A percentile compares a stretch with the other conserved stretches of the same genome.
These are phyloP conservation scores for Smutsia temminckii DNA, from an alignment of 2,797 vertebrate species.

Conservation along the genomic window DNA sequence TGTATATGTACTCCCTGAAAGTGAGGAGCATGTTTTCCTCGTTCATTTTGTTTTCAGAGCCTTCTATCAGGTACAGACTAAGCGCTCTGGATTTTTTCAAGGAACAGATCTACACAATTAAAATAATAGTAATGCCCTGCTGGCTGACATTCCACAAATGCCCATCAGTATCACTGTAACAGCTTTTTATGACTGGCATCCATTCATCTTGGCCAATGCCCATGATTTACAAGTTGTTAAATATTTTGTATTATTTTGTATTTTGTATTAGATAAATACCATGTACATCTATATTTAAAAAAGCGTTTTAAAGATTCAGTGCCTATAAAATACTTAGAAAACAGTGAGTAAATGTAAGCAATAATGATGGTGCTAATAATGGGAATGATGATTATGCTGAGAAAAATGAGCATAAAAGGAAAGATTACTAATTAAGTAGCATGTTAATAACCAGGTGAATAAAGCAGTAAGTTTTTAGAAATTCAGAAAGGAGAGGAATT, in stretches of 20 bases:
- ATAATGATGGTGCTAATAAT: not conserved
- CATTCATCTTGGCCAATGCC: not conserved
- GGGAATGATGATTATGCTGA: not conserved
- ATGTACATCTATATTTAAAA: not conserved
- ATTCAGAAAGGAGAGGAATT: not conserved
- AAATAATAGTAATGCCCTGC: not conserved
- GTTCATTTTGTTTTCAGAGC: not conserved
- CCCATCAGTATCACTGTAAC: not conserved
- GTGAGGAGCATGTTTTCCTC: not conserved
- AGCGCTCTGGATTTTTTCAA: not conserved
- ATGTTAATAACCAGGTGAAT: not conserved
- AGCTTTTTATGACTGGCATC: not conserved
- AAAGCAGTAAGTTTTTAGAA: not conserved
- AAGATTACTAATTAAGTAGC: not conserved
- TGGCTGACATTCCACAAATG: not conserved
- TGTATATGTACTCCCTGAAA: not conserved
- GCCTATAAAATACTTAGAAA: not conserved
- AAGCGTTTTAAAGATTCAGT: not conserved
- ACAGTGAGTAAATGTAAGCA: not conserved
- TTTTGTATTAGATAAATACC: not conserved
- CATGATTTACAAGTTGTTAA: not conserved
- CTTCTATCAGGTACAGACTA: not conserved
- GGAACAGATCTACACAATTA: not conserved
- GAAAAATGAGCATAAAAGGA: not conserved
- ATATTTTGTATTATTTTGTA: not conserved